These are phyloP conservation scores for Pachycephala philippinensis DNA, from an alignment of 2,113 vertebrate species.

Conservation along the genomic window DNA sequence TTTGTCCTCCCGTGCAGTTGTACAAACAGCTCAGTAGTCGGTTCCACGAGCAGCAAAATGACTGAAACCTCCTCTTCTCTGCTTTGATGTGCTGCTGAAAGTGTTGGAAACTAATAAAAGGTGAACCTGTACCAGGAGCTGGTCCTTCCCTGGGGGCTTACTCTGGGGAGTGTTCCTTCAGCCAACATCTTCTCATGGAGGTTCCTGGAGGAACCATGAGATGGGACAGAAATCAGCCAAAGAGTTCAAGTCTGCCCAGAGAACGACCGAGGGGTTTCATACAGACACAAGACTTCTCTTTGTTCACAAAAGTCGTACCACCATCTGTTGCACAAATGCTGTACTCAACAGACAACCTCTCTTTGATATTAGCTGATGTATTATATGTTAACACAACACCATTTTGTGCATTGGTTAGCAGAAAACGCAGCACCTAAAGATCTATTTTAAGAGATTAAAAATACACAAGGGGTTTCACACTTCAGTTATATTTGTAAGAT, in stretches of 20 bases:
- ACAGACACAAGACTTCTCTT: neutral
- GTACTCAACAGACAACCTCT: neutral
- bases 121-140: neutral
- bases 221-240: neutral
- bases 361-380: fast-evolving
- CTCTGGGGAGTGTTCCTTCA: neutral
- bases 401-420: neutral
- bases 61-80: neutral
- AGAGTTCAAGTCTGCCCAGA: neutral
- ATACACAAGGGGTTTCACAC: neutral
- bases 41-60: neutral
- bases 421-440: neutral
- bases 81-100: neutral
- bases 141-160: neutral
- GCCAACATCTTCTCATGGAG: neutral
- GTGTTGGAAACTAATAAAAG: neutral
- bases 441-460: neutral
- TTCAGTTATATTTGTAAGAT: neutral
- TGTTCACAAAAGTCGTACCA: neutral
- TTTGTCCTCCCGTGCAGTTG: neutral
- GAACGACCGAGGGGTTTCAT: fast-evolving
- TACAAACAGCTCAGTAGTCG: neutral
- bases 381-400: neutral
- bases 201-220: neutral
- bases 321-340: neutral